Percentiles rank a stretch among this genome's conserved stretches.
Evolutionary conservation across 1,140 invertebrate genomes (phyloP).

Genomic region (Panagrolaimus sp.): DNA sequence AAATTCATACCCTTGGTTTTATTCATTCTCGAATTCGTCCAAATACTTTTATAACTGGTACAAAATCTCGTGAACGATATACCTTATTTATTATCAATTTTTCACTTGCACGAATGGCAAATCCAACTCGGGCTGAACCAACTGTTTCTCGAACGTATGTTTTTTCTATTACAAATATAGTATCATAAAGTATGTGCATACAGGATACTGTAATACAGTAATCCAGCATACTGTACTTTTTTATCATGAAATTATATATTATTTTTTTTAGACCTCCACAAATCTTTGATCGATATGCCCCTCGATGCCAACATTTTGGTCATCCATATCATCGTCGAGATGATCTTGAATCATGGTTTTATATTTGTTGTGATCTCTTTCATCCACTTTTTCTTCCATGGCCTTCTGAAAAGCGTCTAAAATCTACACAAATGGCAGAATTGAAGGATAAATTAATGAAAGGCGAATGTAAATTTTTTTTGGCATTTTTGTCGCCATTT

Average conservation of each 20-base stretch:
- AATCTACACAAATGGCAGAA: conserved; percentile 6
- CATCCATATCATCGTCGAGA: conserved; percentile 1
- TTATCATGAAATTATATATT: neutral
- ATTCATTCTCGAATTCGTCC: conserved; percentile 8
- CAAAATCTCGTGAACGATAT: neutral
- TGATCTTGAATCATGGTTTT: conserved; percentile 13
- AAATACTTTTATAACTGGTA: conserved; percentile 1
- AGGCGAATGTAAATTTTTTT: neutral
- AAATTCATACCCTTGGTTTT: neutral
- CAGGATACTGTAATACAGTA: too few relatives aligned
- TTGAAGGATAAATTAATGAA: conserved; percentile 10
- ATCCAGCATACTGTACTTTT: too few relatives aligned
- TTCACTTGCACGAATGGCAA: conserved; percentile 3
- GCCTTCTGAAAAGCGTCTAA: neutral
- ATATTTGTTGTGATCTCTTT: neutral
- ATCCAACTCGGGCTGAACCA: neutral
- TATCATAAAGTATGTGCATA: too few relatives aligned
- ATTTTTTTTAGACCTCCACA: neutral
- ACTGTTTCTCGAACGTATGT: neutral
- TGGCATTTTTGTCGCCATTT: neutral
- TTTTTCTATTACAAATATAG: too few relatives aligned
- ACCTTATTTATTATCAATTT: neutral
- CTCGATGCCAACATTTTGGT: neutral
- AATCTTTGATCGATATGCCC: neutral
- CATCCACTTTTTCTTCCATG: conserved; percentile 12